Base-by-base conservation (phyloP, 2,888 invertebrate species). In the Eretmocerus hayati region DNA sequence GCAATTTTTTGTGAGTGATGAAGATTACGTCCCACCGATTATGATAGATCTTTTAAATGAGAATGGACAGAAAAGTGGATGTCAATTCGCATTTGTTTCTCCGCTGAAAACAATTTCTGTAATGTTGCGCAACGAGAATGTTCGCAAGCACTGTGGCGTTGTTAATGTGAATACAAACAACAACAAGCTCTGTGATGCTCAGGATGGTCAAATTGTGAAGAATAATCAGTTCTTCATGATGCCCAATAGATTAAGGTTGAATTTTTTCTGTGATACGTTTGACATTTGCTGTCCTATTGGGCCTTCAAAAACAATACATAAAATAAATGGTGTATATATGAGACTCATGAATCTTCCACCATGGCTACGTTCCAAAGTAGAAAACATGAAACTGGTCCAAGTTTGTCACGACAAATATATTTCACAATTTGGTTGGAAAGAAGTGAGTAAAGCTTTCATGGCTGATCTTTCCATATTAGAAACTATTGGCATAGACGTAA, bases 211-310 rank as follows among this genome's bases (percentile, higher is more conserved):
- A 11, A 16, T 35, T 4, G 9, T 15, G 9, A 35, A 35, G 5
- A 15, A 35, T 15, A 35, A 35, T 16, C 3, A 35, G 19, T 35
- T 35, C 9, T 16, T 35, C 16, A 16, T 18, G 18, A 2, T 9
- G 9, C 15, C 9, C 15, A 35, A 6, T 15, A 5, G 35, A 5
- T 16, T 50, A 13, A 50, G 41, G 48, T 41, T 55, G 15, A 55
- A 62, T 31, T 42, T 63, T 13, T 63, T 55, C 51, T 60, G 62
- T 49, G 61, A 63, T 54, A 56, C 57, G n/a, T 60, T 63, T 48
- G 59, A 62, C 43, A 31, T 58, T 9, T 36, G 62, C 59, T 61
- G 63, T 46, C 59, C 62, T 15, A 26, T 63, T 6, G 59, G 61
- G 5, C 54, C 58, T 1, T 46, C 57, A 13, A 59, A 48, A 50